Evolutionary conservation across 2,797 vertebrate species (phyloP).

Genomic region (Galago senegalensis): DNA sequence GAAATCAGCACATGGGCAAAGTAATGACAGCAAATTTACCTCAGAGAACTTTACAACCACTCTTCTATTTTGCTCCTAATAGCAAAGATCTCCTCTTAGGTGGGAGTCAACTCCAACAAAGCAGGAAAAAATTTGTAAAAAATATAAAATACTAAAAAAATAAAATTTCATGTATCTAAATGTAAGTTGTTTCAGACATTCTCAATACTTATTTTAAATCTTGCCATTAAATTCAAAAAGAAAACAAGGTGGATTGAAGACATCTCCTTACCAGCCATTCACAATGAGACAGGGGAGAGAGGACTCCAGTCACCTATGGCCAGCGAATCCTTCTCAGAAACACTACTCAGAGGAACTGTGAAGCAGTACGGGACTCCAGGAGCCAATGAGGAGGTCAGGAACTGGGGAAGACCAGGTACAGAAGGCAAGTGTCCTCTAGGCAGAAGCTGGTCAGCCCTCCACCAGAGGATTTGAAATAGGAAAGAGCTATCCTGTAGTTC

Average conservation of each 20-base stretch:
- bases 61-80: not conserved
- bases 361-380: too few relatives aligned
- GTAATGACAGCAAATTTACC: not conserved
- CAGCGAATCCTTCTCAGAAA: too few relatives aligned
- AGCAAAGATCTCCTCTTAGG: not conserved
- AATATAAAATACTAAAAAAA: not conserved
- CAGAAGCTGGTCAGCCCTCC: too few relatives aligned
- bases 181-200: not conserved
- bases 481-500: too few relatives aligned
- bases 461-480: too few relatives aligned
- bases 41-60: not conserved
- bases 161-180: not conserved
- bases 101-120: not conserved
- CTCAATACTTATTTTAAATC: not conserved
- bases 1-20: not conserved
- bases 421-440: too few relatives aligned
- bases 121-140: slow-evolving; percentile 8
- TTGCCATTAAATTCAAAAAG: not conserved
- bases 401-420: too few relatives aligned
- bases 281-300: too few relatives aligned
- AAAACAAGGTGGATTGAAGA: not conserved
- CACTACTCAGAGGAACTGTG: too few relatives aligned
- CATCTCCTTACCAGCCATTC: too few relatives aligned
- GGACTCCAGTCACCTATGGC: too few relatives aligned
- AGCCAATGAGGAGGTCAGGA: too few relatives aligned